Base-by-base conservation (phyloP, 2,888 invertebrate species). In the Dryobotodes eremita region DNA sequence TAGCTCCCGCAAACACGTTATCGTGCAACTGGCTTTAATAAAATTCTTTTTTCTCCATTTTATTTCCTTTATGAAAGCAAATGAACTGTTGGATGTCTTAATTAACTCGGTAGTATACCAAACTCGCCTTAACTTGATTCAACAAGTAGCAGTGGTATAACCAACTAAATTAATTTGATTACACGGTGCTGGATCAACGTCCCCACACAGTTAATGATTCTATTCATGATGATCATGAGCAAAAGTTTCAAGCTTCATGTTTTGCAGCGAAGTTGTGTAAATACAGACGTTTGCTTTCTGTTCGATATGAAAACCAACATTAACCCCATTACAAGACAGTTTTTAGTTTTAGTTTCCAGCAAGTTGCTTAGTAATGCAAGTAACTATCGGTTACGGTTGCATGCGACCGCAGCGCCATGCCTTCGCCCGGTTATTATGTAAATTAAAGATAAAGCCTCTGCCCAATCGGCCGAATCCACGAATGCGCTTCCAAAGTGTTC, bases 401-500 rank as follows among this genome's bases (percentile, higher is more conserved):
- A 90, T 87, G 85, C 79, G 68, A 82, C 82, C 86, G 75, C 82
- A 73, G 82, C 80, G 71, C 69, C 76, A 57, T 74, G 71, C 77
- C 82, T 69, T 73, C 76, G 59, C 84, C 82, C 84, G 90, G 91
- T 94, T 95, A 95, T 95, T 95, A 96, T 95, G 95, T 93, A 95
- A 96, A 96, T 96, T 90, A 90, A 89, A 92, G 92, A 94, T 94
- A 94, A 94, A 92, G 91, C 91, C 80, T 79, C 79, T 70, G 85
- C 91, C 92, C 94, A 93, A 95, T 95, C 94, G 94, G 90, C 86
- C 89, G 93, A 94, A 96, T 95, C 94, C 94, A 93, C 94, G 93
- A 94, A 95, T 95, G 96, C 95, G 95, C 96, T 95, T 95, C 92
- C 93, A 94, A 95, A 96, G 93, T 93, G 92, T 95, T 96, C 95